phyloP scores from a whole-genome alignment of 2,888 invertebrate genomes.

The Heteromurus nitidus region DNA sequence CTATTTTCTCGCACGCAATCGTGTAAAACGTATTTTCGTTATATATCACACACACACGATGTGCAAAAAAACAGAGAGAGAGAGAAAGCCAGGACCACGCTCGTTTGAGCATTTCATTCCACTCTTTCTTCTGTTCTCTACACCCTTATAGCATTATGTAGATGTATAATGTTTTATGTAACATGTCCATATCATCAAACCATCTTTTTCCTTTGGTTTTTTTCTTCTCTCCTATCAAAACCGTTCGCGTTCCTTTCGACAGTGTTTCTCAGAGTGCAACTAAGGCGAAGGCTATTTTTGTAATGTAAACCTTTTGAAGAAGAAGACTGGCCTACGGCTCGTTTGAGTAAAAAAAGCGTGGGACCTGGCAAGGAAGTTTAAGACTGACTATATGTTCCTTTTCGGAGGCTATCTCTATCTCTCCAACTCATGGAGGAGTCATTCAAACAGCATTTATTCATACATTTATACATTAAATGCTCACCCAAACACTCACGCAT shows the following conservation, averaged over 20 bases:
- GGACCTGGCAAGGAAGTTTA: slow-evolving; percentile 8
- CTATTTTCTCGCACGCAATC: slow-evolving; percentile 27
- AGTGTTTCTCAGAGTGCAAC: background rate
- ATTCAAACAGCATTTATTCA: slow-evolving; percentile 33
- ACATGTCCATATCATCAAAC: background rate
- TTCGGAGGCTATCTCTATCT: background rate
- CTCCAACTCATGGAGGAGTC: background rate
- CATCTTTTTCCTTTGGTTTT: too few relatives aligned
- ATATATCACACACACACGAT: background rate
- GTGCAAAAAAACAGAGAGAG: background rate
- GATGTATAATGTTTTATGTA: background rate
- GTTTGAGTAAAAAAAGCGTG: slow-evolving; percentile 5
- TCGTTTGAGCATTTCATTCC: background rate
- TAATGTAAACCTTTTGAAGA: slow-evolving; percentile 18
- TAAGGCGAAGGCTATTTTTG: background rate
- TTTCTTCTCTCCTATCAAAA: background rate
- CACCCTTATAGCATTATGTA: background rate
- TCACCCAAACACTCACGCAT: slow-evolving; percentile 1
- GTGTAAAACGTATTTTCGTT: slow-evolving; percentile 1
- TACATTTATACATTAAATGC: slow-evolving; percentile 36
- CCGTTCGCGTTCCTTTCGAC: background rate
- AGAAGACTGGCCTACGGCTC: slow-evolving; percentile 13
- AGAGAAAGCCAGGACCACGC: background rate
- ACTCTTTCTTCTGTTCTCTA: background rate
- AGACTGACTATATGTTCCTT: background rate